A percentile compares a stretch with the other conserved stretches of the same genome.
Evolutionary conservation across 2,888 invertebrate genomes (phyloP).

Genomic region (Serripes groenlandicus): DNA sequence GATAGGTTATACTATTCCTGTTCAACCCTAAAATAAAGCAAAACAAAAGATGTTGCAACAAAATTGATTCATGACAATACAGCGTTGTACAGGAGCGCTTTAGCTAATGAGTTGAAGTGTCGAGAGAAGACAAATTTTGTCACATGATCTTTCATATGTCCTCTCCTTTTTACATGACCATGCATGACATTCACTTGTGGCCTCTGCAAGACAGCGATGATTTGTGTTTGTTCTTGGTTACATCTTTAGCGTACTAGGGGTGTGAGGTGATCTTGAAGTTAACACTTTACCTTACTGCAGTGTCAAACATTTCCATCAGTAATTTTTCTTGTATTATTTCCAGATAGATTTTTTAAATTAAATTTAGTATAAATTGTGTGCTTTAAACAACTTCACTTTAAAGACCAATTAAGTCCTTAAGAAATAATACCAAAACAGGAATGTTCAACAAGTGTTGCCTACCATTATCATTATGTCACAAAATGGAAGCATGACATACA

Average conservation of each 20-base stretch:
- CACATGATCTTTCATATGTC: constrained; percentile 15
- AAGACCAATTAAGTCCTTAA: too few species aligned
- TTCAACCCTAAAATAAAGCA: constrained; percentile 78
- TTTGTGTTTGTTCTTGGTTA: constrained; percentile 11
- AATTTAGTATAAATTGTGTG: background rate
- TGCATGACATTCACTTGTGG: constrained; percentile 4
- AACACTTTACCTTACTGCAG: background rate
- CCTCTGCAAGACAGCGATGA: constrained; percentile 28
- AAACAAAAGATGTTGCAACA: constrained; percentile 64
- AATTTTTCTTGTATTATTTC: background rate
- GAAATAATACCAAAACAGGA: too few species aligned
- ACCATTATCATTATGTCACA: too few species aligned
- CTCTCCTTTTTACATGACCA: background rate
- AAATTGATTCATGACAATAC: constrained; percentile 62
- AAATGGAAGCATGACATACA: too few species aligned
- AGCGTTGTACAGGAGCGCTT: constrained; percentile 35
- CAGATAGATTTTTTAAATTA: background rate
- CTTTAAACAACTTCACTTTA: background rate
- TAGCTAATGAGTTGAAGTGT: constrained; percentile 2
- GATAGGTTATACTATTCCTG: constrained; percentile 81
- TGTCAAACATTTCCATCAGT: too few species aligned
- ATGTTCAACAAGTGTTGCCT: too few species aligned
- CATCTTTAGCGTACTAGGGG: constrained; percentile 1
- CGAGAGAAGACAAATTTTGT: background rate
- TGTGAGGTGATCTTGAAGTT: background rate